phyloP scores from a whole-genome alignment of 2,113 vertebrate species.

The Peromyscus polionotus region DNA sequence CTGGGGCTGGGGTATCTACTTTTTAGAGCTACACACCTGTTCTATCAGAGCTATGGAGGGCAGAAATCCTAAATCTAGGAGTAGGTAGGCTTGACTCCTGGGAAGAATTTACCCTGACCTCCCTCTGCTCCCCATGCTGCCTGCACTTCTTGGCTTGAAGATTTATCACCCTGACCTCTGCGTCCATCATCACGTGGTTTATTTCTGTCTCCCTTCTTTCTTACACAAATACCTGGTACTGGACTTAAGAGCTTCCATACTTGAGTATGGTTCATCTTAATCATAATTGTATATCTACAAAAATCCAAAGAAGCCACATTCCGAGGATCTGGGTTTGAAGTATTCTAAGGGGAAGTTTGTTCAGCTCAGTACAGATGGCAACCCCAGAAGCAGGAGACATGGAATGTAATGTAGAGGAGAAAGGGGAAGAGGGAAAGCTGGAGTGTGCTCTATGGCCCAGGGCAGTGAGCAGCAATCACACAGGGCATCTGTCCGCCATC shows the following conservation, averaged over 20 bases:
- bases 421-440: not conserved
- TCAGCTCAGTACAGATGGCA: no score
- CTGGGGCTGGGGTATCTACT: fast-evolving
- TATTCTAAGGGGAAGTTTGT: no score
- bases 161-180: fast-evolving
- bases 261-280: not conserved
- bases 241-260: not conserved
- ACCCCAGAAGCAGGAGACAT: not conserved
- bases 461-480: not conserved
- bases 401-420: fast-evolving
- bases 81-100: not conserved
- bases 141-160: fast-evolving
- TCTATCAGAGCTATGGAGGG: not conserved
- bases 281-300: not conserved
- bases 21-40: no score
- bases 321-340: not conserved
- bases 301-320: not conserved
- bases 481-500: not conserved
- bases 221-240: fast-evolving
- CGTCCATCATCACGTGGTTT: fast-evolving
- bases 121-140: not conserved
- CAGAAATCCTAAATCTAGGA: fast-evolving
- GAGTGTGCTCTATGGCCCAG: not conserved
- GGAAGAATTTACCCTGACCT: fast-evolving
- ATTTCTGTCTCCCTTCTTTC: not conserved